Base-by-base conservation (phyloP, 2,797 vertebrate genomes). In the Rhinophrynus dorsalis region DNA sequence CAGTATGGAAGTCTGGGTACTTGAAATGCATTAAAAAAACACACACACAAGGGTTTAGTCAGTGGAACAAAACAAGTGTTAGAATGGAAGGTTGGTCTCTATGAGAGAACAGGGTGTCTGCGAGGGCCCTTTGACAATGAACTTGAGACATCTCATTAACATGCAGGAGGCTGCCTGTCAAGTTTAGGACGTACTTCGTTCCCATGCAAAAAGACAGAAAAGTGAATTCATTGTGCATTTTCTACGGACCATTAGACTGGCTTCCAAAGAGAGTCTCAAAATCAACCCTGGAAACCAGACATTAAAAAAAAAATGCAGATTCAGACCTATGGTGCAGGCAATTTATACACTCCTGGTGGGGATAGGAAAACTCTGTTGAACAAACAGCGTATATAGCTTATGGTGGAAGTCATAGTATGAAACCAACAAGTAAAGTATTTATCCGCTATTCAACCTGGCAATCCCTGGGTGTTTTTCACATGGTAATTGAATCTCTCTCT, bases 111-210 rank as follows among this genome's bases (percentile, higher is more conserved):
- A 42, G 57, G 62, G 15, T 40, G 61, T 67, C 67, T 71, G 71
- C 32, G 21, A 68, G 45, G 45, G 54, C 60, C 40, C 27, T 48
- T 83, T 90, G 86, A 89, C 92, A 91, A 92, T 92, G 91, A 92
- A 92, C 90, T 89, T 90, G 90, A 89, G 90, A 88, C 88, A 84
- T 85, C 88, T 81, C 86, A 89, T 86, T 86, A 87, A 88, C 88
- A 88, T 85, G 84, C 84, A 86, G 85, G 81, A 83, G 83, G 83
- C 84, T 84, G 82, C 78, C 79, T 86, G 85, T 87, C 87, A 86
- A 81, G 78, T 83, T 84, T 79, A 71, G 85, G 86, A 84, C 76
- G 75, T 81, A 63, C 82, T 64, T 83, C 83, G 89, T 93, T 94
- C 91, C 86, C 93, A 94, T 84, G 90, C 86, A 82, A 82, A 75